Evolutionary conservation across 53 echinoderm and acorn worm species (phyloP).

Genomic region (Antedon mediterranea): DNA sequence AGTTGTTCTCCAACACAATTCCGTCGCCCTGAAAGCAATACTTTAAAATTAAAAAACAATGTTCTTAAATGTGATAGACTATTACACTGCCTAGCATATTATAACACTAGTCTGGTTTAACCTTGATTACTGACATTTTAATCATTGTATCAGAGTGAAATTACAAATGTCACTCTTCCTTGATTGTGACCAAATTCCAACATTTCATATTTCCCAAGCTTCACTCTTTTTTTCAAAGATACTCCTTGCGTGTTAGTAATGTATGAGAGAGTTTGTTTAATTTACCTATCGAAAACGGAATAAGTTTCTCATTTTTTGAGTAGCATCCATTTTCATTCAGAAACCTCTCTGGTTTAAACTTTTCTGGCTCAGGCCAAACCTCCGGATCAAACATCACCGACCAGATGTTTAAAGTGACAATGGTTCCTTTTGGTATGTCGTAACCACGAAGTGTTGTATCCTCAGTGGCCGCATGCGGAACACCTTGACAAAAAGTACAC

Average conservation of each 20-base stretch:
- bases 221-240: too few relatives aligned
- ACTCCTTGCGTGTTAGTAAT: neutral
- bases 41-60: neutral
- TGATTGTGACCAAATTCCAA: too few relatives aligned
- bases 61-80: neutral
- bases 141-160: too few relatives aligned
- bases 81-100: too few relatives aligned
- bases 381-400: constrained; percentile 5
- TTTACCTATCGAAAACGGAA: constrained; percentile 5
- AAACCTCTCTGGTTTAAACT: constrained; percentile 5
- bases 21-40: neutral
- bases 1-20: constrained; percentile 2
- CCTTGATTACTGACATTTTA: too few relatives aligned
- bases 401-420: neutral
- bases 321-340: neutral
- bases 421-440: constrained; percentile 9
- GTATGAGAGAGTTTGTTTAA: neutral
- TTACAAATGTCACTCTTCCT: too few relatives aligned
- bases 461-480: neutral
- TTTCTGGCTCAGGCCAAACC: constrained; percentile 5
- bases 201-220: too few relatives aligned
- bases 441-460: constrained; percentile 1
- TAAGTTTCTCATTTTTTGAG: neutral
- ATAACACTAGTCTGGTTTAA: too few relatives aligned
- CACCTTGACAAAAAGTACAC: too few relatives aligned